A percentile compares a stretch with the other conserved stretches of the same genome.
Conservation (phyloP, 2,113 vertebrate genomes). For the Orcinus orca region DNA sequence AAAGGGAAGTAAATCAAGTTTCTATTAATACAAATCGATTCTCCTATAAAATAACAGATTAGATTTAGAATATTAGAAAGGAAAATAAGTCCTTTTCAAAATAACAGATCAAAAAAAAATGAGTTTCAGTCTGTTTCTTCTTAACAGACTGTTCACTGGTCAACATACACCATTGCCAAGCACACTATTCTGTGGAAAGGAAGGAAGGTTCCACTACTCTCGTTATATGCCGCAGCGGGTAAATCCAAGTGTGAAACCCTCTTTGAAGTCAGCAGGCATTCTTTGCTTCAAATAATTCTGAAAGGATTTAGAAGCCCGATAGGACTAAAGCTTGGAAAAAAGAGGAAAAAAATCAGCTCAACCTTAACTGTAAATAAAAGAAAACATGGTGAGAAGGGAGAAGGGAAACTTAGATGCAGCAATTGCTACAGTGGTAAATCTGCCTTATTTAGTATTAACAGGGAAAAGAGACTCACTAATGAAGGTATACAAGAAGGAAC, state of each 20-base stretch:
- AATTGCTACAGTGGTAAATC: not conserved
- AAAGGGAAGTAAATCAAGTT: not conserved
- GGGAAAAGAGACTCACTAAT: not conserved
- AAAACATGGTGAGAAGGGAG: not conserved
- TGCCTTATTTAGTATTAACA: not conserved
- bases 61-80: conserved; percentile 37
- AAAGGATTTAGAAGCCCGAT: conserved; percentile 54
- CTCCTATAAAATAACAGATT: not conserved
- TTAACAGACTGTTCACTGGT: not conserved
- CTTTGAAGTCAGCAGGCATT: conserved; percentile 68
- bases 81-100: conserved; percentile 39
- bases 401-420: not conserved
- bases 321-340: conserved; percentile 47
- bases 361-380: conserved; percentile 13
- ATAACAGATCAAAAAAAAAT: conserved; percentile 1
- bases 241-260: conserved; percentile 28
- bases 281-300: conserved; percentile 60
- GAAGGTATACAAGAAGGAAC: conserved; percentile 2
- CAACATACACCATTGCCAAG: not conserved
- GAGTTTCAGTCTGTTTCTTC: not conserved
- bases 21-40: not conserved
- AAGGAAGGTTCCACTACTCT: not conserved
- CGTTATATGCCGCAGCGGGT: not conserved
- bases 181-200: not conserved
- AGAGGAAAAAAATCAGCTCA: not conserved